Base-by-base conservation (phyloP, 2,888 invertebrate genomes). In the Amiota communis region DNA sequence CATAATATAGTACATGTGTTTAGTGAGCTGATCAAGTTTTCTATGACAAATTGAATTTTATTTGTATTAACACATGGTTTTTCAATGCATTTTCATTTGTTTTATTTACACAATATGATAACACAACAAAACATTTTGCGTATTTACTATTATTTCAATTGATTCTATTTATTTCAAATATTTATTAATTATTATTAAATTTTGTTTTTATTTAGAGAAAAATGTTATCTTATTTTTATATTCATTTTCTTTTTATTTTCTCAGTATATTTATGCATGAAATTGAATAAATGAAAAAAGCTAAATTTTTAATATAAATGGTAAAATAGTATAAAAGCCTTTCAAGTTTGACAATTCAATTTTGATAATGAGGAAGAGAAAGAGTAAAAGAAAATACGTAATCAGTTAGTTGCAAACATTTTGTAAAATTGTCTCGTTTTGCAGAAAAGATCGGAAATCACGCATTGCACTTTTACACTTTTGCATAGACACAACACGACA, bases 341-440 rank as follows among this genome's bases (percentile, higher is more conserved):
- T 53, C 12, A 12, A 8, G 12, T 53, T 53, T 36, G 36, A 36
- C 36, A 36, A 36, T 36, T 36, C 36, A 36, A 36, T 53, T 53
- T 53, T 0, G 23, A 23, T 1, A 23, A 23, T 2, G 23, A 23
- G 23, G 3, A 53, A 53, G 53, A 12, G n/a, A 64, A 47, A 36
- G 10, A 36, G 46, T 46, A 36, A 49, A 65, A 49, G 71, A 69
- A 61, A 73, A 73, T 71, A 23, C 3, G 23, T 23, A 53, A 53
- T 53, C 53, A 53, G n/a, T 12, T 53, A 53, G 53, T 86, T 86
- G 85, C 87, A 87, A 86, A 87, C 81, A 86, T 79, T 87, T 87
- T 87, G 87, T 85, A 87, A 80, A 77, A 36, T 36, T 36, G 36
- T 36, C 81, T 79, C 80, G 13, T 63, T 77, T 80, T 78, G 71